Evolutionary conservation across 35 echinoderm and acorn worm genomes (phyloP).

Genomic region (Apostichopus japonicus): DNA sequence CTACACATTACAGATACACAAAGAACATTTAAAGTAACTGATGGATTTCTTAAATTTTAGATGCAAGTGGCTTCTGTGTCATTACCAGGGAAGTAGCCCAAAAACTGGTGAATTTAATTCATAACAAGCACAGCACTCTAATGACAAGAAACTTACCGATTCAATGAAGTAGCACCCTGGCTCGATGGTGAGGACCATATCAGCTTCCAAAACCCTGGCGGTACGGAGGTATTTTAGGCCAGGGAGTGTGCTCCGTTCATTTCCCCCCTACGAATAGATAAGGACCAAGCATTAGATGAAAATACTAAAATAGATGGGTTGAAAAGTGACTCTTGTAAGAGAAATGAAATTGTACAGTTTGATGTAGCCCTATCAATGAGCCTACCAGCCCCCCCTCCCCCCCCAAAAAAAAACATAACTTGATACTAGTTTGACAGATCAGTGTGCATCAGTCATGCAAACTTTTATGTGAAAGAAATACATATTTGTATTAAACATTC

Average conservation of each 20-base stretch:
- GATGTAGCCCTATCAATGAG: no score
- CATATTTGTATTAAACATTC: no score
- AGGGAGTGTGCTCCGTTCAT: conserved; percentile 77
- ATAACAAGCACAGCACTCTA: not conserved
- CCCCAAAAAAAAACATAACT: no score
- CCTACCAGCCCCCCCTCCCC: no score
- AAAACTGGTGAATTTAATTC: not conserved
- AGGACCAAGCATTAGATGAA: not conserved
- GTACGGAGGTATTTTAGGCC: conserved; percentile 82
- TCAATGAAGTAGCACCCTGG: conserved; percentile 98
- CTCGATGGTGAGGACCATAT: conserved; percentile 94
- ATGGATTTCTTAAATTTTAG: not conserved
- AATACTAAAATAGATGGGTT: no score
- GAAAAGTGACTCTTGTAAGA: no score
- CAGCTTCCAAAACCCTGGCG: conserved; percentile 67
- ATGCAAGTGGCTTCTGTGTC: not conserved
- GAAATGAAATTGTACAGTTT: no score
- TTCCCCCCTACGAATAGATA: conserved; percentile 45
- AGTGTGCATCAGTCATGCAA: no score
- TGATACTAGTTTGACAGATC: no score
- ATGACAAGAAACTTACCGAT: conserved; percentile 67
- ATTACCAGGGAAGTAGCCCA: not conserved
- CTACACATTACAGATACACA: no score
- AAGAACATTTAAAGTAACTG: no score
- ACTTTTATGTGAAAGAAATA: no score